Conservation (phyloP, 2,113 vertebrate genomes). For the Perca flavescens region DNA sequence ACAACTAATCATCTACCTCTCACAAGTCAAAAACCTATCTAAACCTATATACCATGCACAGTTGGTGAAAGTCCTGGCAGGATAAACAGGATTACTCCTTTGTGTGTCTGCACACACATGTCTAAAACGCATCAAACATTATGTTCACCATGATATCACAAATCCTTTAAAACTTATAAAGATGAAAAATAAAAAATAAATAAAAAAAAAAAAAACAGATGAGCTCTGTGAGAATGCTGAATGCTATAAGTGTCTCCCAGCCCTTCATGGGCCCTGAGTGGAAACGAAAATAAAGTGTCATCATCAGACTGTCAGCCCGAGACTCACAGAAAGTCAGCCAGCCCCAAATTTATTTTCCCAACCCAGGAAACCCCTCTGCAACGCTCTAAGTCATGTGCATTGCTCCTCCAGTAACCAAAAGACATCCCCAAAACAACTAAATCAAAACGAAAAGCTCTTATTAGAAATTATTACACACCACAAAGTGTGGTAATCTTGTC, state of each 20-base stretch:
- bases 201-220: slow-evolving; percentile 27
- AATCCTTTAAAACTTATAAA: slow-evolving; percentile 16
- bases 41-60: background rate
- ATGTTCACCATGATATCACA: background rate
- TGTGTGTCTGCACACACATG: slow-evolving; percentile 8
- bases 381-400: slow-evolving; percentile 26
- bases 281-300: slow-evolving; percentile 80
- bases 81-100: background rate
- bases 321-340: slow-evolving; percentile 54
- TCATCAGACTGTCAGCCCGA: slow-evolving; percentile 34
- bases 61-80: slow-evolving; percentile 2
- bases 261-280: slow-evolving; percentile 51
- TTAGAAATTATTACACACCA: slow-evolving; percentile 27
- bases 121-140: slow-evolving; percentile 15
- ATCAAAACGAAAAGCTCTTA: slow-evolving; percentile 42
- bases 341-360: slow-evolving; percentile 65
- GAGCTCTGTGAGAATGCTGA: slow-evolving; percentile 57
- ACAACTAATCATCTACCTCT: slow-evolving; percentile 16
- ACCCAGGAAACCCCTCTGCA: slow-evolving; percentile 43
- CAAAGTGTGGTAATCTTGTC: slow-evolving; percentile 36
- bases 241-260: slow-evolving; percentile 62
- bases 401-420: slow-evolving; percentile 29
- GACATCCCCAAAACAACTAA: slow-evolving; percentile 30
- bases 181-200: slow-evolving; percentile 5
- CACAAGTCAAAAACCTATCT: background rate